Conservation (phyloP, 2,888 invertebrate species). For the Melangyna quadrimaculata region DNA sequence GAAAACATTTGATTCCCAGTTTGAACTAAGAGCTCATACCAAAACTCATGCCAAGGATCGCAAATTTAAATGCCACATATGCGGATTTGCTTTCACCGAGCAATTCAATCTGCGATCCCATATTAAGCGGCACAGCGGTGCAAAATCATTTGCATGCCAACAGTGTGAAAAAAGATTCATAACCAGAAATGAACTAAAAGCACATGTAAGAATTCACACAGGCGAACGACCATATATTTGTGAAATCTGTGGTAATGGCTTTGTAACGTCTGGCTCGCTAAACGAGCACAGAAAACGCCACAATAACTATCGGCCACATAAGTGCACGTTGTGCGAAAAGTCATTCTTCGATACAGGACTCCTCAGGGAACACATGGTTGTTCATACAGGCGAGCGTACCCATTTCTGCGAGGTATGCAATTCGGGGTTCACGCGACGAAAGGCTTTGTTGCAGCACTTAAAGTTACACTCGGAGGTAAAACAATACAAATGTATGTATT, state of each 20-base stretch:
- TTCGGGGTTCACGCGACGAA: conserved; percentile 64
- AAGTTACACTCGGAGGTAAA: conserved; percentile 72
- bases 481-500: conserved; percentile 70
- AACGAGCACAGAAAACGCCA: conserved; percentile 66
- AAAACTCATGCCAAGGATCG: conserved; percentile 59
- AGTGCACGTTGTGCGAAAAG: conserved; percentile 62
- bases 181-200: conserved; percentile 60
- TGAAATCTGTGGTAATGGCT: conserved; percentile 56
- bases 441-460: conserved; percentile 68
- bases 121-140: conserved; percentile 63
- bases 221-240: conserved; percentile 71
- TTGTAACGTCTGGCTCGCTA: conserved; percentile 53
- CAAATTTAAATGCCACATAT: conserved; percentile 65
- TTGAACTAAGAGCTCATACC: conserved; percentile 10
- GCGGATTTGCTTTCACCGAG: conserved; percentile 66
- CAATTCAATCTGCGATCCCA: conserved; percentile 66
- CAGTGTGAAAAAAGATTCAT: conserved; percentile 62
- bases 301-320: conserved; percentile 57
- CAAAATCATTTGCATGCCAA: conserved; percentile 56
- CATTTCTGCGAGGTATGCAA: conserved; percentile 73
- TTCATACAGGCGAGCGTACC: conserved; percentile 74
- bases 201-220: conserved; percentile 63
- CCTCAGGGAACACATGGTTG: conserved; percentile 76
- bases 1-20: conserved; percentile 20
- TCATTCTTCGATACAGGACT: conserved; percentile 77